Base-by-base conservation (phyloP, 1,140 invertebrate species). In the Drosophila murphyi region DNA sequence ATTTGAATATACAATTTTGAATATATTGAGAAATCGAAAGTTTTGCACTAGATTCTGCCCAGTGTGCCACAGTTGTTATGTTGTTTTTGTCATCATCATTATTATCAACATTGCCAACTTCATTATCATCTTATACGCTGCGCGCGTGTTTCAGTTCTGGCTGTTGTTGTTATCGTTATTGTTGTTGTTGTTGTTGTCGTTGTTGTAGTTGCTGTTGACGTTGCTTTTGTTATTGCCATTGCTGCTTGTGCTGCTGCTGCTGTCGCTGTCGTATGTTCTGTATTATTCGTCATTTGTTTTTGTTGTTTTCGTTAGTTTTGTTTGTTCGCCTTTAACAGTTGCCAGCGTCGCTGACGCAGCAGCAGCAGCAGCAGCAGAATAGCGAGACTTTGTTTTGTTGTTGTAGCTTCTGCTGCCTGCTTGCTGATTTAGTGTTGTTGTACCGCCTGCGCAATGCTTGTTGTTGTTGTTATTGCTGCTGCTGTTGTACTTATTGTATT, bases 61-160 rank as follows among this genome's bases (percentile, higher is more conserved):
- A 87, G 75, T 82, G 82, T 87, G 41, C 29, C 55, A 35, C 31
- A 76, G 76, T 76, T 82, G 75, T 87, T 87, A 72, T 82, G 72
- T 87, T 87, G 82, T 82, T 82, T 76, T 87, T 72, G 68, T 55
- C 78, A 62, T 79, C 82, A 72, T 87, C 76, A 86, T 87, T 75
- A 87, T 87, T 87, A 87, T 86, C 73, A 82, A 80, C 81, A 86
- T 69, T 73, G 72, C 62, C 74, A 72, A 87, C 82, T 71, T 87
- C 82, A 87, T 87, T 81, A 86, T 86, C 65, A 71, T 73, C 72
- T 59, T 65, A 55, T 76, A 72, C 75, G 79, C 60, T 85, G 76
- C 55, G 79, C 82, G 82, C 83, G 82, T 87, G 83, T 87, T 87
- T 79, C 61, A 57, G 57, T 74, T 85, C 70, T 65, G 41, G 72